These are phyloP conservation scores for Okamejei kenojei DNA, from an alignment of 2,797 vertebrate genomes.

Conservation along the genomic window DNA sequence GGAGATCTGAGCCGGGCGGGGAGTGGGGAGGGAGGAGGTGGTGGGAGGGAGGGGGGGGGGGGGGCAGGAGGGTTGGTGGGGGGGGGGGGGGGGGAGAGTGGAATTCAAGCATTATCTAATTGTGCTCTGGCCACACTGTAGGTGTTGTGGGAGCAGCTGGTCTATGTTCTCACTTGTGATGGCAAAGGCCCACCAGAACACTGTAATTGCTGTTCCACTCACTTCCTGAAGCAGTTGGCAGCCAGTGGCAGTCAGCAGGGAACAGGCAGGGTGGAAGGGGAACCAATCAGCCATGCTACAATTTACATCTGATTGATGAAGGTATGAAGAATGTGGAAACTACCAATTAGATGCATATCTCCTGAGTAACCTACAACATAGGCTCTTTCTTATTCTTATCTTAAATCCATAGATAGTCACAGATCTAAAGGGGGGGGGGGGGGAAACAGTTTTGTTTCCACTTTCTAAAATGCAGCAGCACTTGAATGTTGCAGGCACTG, in stretches of 20 bases:
- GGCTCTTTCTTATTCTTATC: slow-evolving; percentile 34
- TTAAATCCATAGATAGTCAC: slow-evolving; percentile 18
- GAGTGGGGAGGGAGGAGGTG: not conserved
- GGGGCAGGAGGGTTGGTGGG: not conserved
- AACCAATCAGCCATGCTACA: slow-evolving; percentile 46
- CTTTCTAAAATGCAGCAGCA: slow-evolving; percentile 10
- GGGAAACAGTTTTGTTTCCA: slow-evolving; percentile 23
- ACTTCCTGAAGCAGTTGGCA: slow-evolving; percentile 52
- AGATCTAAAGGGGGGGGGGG: not conserved
- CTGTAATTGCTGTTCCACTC: slow-evolving; percentile 44
- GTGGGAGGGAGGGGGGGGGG: too few species aligned
- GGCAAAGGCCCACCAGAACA: slow-evolving; percentile 42
- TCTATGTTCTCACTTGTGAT: slow-evolving; percentile 43
- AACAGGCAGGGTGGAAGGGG: slow-evolving; percentile 46
- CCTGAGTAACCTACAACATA: slow-evolving; percentile 34
- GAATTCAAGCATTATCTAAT: slow-evolving; percentile 40
- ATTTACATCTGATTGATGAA: slow-evolving; percentile 53
- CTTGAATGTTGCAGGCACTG: slow-evolving; percentile 5
- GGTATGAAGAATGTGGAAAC: slow-evolving; percentile 43
- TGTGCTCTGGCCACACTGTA: slow-evolving; percentile 42
- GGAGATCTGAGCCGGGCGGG: slow-evolving; percentile 46
- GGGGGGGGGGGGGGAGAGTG: slow-evolving; percentile 23
- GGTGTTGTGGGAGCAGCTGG: slow-evolving; percentile 48
- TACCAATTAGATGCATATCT: slow-evolving; percentile 41
- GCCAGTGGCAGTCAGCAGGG: slow-evolving; percentile 48